Evolutionary conservation across 1,140 invertebrate genomes (phyloP), one percentile per base, ranked within the genome.

Genomic region (Eciton burchellii): DNA sequence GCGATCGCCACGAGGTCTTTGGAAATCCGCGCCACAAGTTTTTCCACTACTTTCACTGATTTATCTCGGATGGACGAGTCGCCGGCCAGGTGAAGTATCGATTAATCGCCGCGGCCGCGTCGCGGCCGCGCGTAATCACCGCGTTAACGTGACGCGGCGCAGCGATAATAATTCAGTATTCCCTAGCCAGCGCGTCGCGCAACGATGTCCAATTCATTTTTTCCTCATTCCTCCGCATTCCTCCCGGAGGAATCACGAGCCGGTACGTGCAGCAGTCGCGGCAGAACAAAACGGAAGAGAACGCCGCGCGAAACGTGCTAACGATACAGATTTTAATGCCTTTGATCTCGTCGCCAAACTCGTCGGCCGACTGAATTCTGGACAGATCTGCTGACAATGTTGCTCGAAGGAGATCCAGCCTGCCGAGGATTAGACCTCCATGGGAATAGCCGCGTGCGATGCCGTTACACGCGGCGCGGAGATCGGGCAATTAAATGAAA

Each of bases 401-500:
- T n/a, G n/a, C n/a, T n/a, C n/a, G n/a, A n/a, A n/a, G n/a, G n/a
- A n/a, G n/a, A n/a, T n/a, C n/a, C n/a, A n/a, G n/a, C n/a, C n/a
- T n/a, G n/a, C n/a, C n/a, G n/a, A n/a, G n/a, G n/a, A n/a, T 79
- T 79, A 79, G 21, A 79, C 21, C 74, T 21, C 52, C 21, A n/a
- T 43, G 74, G 29, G 70, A 79, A 79, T 57, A 70, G 41, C 62
- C 49, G 47, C 35, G 47, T 21, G 62, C 35, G 24, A 56, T 57
- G 74, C 74, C 63, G 68, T 77, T 65, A 63, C 19, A 63, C 73
- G 21, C 52, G 49, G 26, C n/a, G 26, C 41, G 41, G 26, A 29
- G 62, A 66, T 81, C 79, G 45, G 16, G 66, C 60, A 85, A 88
- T 88, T 88, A 89, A 89, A 89, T 47, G 60, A 86, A 81, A 86